phyloP scores from a whole-genome alignment of 2,797 vertebrate species.

The Schizopygopsis malacanthus region DNA sequence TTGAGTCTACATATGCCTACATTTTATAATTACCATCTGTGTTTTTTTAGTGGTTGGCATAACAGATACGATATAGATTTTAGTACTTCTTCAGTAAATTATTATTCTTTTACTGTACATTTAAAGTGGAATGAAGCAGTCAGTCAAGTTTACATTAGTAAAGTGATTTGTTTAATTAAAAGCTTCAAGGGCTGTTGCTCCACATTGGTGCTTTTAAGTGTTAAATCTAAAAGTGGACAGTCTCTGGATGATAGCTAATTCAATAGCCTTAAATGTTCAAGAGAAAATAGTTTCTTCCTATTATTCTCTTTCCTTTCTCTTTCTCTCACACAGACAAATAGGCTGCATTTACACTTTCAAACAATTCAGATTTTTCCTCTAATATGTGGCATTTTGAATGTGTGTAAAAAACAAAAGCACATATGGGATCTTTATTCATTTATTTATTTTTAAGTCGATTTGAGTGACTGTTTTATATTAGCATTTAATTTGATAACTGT shows the following conservation, averaged over 20 bases:
- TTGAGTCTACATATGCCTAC: too few relatives aligned
- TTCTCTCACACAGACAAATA: neutral
- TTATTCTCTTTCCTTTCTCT: neutral
- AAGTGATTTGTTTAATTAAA: too few relatives aligned
- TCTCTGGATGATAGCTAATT: conserved; percentile 5
- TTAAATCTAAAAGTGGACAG: conserved; percentile 47
- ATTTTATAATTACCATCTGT: too few relatives aligned
- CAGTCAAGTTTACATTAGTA: too few relatives aligned
- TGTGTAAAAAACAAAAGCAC: neutral
- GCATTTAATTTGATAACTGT: neutral
- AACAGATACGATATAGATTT: too few relatives aligned
- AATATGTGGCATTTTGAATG: neutral
- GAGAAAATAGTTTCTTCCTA: neutral
- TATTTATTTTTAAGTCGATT: neutral
- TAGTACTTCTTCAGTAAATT: too few relatives aligned
- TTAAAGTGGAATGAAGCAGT: too few relatives aligned
- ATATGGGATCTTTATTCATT: neutral
- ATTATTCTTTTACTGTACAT: too few relatives aligned
- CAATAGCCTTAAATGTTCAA: neutral
- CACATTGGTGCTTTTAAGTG: conserved; percentile 64
- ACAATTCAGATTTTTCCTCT: neutral
- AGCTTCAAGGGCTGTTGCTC: conserved; percentile 39
- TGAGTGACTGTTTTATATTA: neutral
- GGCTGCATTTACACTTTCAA: neutral
- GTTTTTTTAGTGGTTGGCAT: too few relatives aligned